Percentiles rank a stretch among this genome's conserved stretches.
Conservation (phyloP, 2,888 invertebrate genomes). For the Cancer borealis region DNA sequence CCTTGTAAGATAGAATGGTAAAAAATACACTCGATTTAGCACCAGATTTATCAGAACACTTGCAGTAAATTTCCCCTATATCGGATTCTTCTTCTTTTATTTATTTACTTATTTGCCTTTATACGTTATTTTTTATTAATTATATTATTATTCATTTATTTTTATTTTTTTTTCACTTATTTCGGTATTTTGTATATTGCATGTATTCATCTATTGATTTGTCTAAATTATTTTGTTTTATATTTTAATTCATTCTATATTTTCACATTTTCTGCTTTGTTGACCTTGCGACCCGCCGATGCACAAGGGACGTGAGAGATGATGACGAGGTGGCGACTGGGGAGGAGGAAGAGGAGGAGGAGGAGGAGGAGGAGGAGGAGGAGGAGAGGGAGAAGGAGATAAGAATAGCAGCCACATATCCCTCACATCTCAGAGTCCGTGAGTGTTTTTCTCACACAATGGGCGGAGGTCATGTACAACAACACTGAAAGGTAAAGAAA, state of each 20-base stretch:
- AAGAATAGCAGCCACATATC: background rate
- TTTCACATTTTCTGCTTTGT: background rate
- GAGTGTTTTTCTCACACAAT: background rate
- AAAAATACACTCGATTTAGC: background rate
- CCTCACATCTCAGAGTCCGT: background rate
- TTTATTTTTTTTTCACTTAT: too few species aligned
- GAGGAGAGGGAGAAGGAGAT: too few species aligned
- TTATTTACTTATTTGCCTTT: too few species aligned
- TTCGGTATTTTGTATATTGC: too few species aligned
- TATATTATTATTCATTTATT: too few species aligned
- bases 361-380: too few species aligned
- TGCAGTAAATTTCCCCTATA: background rate
- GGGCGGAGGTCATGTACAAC: background rate
- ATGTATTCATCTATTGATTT: too few species aligned
- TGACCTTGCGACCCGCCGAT: background rate
- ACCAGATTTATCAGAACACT: background rate
- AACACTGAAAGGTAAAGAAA: background rate
- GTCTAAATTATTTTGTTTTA: too few species aligned
- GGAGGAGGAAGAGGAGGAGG: too few species aligned
- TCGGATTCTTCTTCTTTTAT: background rate
- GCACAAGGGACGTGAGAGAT: background rate
- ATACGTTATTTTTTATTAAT: too few species aligned
- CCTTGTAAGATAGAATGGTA: background rate
- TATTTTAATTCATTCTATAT: too few species aligned
- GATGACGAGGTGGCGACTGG: background rate